Evolutionary conservation across 1,140 invertebrate genomes (phyloP).

Genomic region (Drosophila prosaltans): DNA sequence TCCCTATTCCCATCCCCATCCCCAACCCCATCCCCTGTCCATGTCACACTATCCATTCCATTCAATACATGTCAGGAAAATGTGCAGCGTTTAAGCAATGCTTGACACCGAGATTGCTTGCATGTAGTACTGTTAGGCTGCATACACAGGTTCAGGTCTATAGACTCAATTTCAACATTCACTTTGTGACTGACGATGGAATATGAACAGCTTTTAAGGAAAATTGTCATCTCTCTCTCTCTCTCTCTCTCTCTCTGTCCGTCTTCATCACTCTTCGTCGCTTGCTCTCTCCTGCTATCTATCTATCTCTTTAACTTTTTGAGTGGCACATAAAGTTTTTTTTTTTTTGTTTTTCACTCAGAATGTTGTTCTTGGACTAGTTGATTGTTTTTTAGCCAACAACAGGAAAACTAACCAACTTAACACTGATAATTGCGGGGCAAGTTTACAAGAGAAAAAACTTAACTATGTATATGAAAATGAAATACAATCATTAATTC

Average conservation of each 20-base stretch:
- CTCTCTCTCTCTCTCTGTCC: background rate
- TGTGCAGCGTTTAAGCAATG: conserved; percentile 23
- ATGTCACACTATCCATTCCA: background rate
- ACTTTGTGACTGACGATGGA: conserved; percentile 10
- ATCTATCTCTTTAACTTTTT: background rate
- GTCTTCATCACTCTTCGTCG: background rate
- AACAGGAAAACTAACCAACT: background rate
- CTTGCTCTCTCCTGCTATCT: background rate
- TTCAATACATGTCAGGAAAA: background rate
- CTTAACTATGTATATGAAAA: conserved; percentile 40
- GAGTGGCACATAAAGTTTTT: background rate
- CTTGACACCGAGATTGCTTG: conserved; percentile 43
- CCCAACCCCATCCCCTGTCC: background rate
- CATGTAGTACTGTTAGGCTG: conserved; percentile 5
- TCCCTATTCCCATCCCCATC: background rate
- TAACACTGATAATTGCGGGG: background rate
- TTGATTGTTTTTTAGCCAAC: background rate
- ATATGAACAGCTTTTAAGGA: conserved; percentile 6
- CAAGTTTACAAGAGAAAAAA: conserved; percentile 2
- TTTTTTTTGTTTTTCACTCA: background rate
- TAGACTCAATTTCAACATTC: conserved; percentile 9
- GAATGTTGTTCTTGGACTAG: background rate
- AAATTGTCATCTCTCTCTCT: background rate
- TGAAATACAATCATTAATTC: conserved; percentile 79
- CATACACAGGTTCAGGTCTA: too few relatives aligned